phyloP scores from a whole-genome alignment of 2,113 vertebrate genomes.

The Zosterops borbonicus region DNA sequence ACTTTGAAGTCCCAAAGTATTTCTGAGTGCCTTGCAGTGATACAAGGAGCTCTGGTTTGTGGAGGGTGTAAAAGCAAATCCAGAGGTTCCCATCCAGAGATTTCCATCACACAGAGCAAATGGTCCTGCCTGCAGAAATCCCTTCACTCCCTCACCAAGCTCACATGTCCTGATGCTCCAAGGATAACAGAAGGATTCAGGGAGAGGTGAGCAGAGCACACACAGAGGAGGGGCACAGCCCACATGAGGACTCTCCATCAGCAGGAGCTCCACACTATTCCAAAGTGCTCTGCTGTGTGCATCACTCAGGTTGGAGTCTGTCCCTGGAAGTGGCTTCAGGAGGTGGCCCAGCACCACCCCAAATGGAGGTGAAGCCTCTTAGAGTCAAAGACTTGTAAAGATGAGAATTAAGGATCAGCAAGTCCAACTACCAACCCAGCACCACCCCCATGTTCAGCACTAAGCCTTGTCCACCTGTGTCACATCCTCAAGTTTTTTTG shows the following conservation, averaged over 20 bases:
- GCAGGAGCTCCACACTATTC: background rate
- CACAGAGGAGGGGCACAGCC: background rate
- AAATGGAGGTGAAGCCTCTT: background rate
- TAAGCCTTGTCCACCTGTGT: background rate
- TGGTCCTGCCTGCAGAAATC: background rate
- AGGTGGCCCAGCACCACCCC: background rate
- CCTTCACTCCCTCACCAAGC: rapidly evolving
- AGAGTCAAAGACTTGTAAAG: background rate
- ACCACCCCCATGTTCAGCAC: background rate
- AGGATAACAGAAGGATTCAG: background rate
- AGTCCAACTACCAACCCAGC: background rate
- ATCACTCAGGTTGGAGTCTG: rapidly evolving
- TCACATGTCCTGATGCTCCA: rapidly evolving
- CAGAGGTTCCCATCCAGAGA: background rate
- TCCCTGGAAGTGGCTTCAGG: background rate
- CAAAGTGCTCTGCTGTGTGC: rapidly evolving
- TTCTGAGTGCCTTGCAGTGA: background rate
- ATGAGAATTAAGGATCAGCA: background rate
- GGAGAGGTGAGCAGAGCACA: background rate
- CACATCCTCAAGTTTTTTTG: background rate
- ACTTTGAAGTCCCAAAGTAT: background rate
- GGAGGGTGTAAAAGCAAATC: background rate
- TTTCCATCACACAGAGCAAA: background rate
- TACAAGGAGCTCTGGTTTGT: background rate
- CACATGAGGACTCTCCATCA: rapidly evolving